Conservation (phyloP, 2,888 invertebrate genomes). For the Drosophila setosimentum region DNA sequence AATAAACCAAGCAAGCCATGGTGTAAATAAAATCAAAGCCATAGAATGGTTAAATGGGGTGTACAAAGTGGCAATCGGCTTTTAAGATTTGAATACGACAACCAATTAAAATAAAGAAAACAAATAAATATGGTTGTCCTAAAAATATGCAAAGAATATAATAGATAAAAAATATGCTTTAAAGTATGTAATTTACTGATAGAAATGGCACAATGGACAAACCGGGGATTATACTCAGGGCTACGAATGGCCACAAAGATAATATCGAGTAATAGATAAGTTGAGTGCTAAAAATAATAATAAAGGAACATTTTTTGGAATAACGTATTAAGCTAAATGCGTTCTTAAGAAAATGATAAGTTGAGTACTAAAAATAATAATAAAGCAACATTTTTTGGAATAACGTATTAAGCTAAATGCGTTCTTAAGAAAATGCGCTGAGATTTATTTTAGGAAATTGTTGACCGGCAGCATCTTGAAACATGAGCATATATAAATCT, state of each 20-base stretch:
- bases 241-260: background rate
- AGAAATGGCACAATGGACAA: background rate
- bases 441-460: background rate
- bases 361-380: background rate
- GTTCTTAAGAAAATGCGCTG: background rate
- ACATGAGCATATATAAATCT: no score
- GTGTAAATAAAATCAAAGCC: constrained; percentile 38
- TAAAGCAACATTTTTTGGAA: background rate
- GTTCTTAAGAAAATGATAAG: background rate
- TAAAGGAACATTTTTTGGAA: background rate
- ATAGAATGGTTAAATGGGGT: constrained; percentile 33
- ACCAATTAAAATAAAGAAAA: constrained; percentile 30
- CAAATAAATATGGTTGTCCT: background rate
- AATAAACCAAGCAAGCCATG: constrained; percentile 17
- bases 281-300: background rate
- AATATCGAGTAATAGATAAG: background rate
- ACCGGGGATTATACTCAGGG: no score
- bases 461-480: background rate
- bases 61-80: constrained; percentile 28
- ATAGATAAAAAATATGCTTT: background rate
- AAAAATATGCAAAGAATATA: no score
- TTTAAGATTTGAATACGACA: constrained; percentile 20
- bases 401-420: background rate
- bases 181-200: background rate
- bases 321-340: background rate